Conservation (phyloP, 2,797 vertebrate species). For the Kryptolebias ocellatus region DNA sequence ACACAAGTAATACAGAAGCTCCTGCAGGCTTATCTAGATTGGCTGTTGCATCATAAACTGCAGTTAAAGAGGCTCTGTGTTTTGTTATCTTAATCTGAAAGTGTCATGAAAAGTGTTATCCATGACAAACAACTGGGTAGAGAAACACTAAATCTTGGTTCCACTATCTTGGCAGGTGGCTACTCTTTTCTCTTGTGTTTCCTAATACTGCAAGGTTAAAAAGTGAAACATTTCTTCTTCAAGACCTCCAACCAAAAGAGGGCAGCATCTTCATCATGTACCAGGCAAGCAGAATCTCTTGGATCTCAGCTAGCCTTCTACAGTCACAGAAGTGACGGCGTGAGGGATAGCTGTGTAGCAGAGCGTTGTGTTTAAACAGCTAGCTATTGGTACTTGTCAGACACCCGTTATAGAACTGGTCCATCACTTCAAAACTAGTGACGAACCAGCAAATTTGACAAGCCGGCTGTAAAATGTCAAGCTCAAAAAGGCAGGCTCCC, state of each 20-base stretch:
- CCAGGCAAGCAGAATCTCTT: slow-evolving; percentile 15
- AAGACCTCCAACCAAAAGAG: slow-evolving; percentile 23
- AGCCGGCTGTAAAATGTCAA: slow-evolving; percentile 73
- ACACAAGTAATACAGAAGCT: slow-evolving; percentile 19
- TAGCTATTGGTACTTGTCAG: slow-evolving; percentile 77
- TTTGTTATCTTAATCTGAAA: background rate
- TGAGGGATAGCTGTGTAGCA: slow-evolving; percentile 68
- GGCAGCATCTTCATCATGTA: slow-evolving; percentile 5
- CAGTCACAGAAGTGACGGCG: slow-evolving; percentile 30
- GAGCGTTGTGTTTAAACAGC: slow-evolving; percentile 74
- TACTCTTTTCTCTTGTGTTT: background rate
- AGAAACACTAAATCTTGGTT: background rate
- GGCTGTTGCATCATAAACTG: slow-evolving; percentile 32
- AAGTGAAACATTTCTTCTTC: background rate
- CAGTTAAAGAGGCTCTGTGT: slow-evolving; percentile 31
- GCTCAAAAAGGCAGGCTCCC: slow-evolving; percentile 62
- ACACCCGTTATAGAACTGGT: slow-evolving; percentile 72
- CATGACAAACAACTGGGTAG: background rate
- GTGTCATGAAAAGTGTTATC: background rate
- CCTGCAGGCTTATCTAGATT: slow-evolving; percentile 29
- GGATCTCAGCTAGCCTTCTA: slow-evolving; percentile 6
- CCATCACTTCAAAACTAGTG: slow-evolving; percentile 64
- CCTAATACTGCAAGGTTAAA: background rate
- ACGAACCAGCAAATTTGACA: slow-evolving; percentile 81
- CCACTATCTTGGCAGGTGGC: background rate